Conservation (phyloP, 2,113 vertebrate genomes). For the Malaclemys terrapin region DNA sequence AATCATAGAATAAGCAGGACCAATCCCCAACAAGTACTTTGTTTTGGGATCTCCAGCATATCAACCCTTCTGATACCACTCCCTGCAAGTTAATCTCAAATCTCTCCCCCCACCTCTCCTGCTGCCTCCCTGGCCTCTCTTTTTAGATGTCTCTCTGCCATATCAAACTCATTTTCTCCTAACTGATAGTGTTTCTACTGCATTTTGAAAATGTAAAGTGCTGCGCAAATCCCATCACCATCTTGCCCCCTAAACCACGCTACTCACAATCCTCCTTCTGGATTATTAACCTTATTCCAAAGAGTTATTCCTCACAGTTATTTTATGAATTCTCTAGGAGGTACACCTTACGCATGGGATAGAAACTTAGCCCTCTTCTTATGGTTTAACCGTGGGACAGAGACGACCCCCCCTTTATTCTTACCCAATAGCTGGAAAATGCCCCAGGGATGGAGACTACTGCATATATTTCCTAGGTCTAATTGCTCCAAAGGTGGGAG, state of each 20-base stretch:
- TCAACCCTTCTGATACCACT: constrained; percentile 20
- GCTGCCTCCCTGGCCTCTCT: neutral
- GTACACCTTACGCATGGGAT: neutral
- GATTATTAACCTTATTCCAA: neutral
- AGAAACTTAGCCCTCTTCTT: neutral
- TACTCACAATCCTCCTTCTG: neutral
- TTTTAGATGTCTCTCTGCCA: neutral
- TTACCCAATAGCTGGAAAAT: neutral
- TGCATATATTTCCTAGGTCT: neutral
- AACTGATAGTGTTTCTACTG: neutral
- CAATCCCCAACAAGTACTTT: neutral
- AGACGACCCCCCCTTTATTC: neutral
- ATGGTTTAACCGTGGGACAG: neutral
- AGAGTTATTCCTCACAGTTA: neutral
- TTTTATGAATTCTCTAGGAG: neutral
- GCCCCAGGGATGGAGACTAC: neutral
- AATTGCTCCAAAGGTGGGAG: neutral
- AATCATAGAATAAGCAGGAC: too few relatives aligned
- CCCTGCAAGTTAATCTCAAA: neutral
- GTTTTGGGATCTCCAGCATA: neutral
- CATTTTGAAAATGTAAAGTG: neutral
- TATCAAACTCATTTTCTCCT: neutral
- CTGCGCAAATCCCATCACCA: constrained; percentile 8
- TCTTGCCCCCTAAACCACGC: neutral
- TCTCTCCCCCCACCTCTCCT: neutral